A percentile compares a stretch with the other conserved stretches of the same genome.
These are phyloP conservation scores for Elanus axillaris DNA, from an alignment of 2,113 vertebrate genomes.

Conservation along the genomic window DNA sequence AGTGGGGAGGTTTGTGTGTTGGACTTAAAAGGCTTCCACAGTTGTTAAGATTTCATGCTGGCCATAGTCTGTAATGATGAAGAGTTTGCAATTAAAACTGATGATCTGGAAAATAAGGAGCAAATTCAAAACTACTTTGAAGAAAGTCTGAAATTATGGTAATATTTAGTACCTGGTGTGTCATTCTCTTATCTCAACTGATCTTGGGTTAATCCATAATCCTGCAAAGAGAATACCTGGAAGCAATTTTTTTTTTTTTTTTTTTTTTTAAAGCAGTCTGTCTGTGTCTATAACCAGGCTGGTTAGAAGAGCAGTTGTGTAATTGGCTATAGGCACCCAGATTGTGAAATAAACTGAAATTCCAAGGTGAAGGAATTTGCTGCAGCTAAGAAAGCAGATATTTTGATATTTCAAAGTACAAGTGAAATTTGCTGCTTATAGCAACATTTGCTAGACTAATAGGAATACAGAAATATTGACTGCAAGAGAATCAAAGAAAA, in stretches of 20 bases:
- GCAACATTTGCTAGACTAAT: not conserved
- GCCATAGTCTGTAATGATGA: not conserved
- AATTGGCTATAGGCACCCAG: not conserved
- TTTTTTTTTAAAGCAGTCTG: not conserved
- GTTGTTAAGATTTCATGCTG: not conserved
- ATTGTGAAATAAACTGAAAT: not conserved
- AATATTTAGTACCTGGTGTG: not conserved
- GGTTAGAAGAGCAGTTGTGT: not conserved
- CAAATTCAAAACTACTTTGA: not conserved
- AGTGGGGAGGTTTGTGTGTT: not conserved
- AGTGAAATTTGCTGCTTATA: not conserved
- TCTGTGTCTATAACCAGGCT: not conserved
- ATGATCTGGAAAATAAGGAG: slow-evolving; percentile 40
- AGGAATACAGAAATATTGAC: not conserved
- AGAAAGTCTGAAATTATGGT: not conserved
- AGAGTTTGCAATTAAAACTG: slow-evolving; percentile 35
- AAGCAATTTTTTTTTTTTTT: not conserved
- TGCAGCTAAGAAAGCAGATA: not conserved
- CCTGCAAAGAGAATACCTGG: not conserved
- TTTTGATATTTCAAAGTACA: not conserved
- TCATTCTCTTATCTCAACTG: not conserved
- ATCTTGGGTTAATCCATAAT: not conserved
- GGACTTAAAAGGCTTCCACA: not conserved
- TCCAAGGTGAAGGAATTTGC: not conserved
- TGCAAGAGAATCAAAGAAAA: not conserved